Evolutionary conservation across 2,113 vertebrate genomes (phyloP).

Genomic region (Castor canadensis): DNA sequence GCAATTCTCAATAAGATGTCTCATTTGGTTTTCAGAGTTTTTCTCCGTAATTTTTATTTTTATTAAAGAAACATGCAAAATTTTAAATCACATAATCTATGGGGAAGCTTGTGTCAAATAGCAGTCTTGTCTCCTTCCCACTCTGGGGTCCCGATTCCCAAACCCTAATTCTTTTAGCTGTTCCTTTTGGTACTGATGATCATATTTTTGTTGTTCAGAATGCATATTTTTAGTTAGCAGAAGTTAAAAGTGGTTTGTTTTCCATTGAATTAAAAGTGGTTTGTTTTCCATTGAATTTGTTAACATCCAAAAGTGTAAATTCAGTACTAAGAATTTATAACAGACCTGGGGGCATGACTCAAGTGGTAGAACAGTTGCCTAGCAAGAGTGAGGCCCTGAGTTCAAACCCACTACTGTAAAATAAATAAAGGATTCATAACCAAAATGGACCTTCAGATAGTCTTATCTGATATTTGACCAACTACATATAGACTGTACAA

Average conservation of each 20-base stretch:
- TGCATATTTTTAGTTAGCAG: conserved; percentile 23
- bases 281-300: conserved; percentile 45
- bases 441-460: neutral
- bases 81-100: neutral
- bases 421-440: no score
- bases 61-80: neutral
- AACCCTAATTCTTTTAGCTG: neutral
- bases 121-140: no score
- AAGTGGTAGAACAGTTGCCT: no score
- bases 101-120: neutral
- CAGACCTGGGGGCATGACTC: no score
- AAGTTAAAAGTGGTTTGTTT: no score
- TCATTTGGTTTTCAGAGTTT: neutral
- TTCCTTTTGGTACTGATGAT: neutral
- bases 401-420: no score
- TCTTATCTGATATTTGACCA: neutral
- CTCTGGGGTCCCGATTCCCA: neutral
- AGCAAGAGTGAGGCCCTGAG: no score
- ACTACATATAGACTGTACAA: neutral
- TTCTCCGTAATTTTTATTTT: neutral
- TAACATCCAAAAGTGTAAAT: conserved; percentile 52
- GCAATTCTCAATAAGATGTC: neutral
- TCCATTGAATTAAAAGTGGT: no score
- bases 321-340: neutral
- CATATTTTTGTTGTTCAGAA: conserved; percentile 54